These are phyloP conservation scores for Apamea epomidion DNA, from an alignment of 2,888 invertebrate genomes.

Conservation along the genomic window DNA sequence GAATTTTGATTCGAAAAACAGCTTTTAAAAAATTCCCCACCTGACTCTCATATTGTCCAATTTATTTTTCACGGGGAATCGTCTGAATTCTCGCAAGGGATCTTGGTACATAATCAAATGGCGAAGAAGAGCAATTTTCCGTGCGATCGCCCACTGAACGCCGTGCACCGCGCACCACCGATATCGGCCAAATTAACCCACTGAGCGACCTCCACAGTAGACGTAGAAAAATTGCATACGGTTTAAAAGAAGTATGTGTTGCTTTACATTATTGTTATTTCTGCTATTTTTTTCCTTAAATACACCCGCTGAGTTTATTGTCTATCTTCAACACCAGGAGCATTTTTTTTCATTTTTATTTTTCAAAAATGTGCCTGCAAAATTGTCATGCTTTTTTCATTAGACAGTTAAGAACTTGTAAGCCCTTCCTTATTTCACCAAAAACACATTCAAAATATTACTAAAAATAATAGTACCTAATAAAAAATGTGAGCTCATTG, in stretches of 20 bases:
- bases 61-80: slow-evolving; percentile 78
- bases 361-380: accelerated
- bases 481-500: slow-evolving; percentile 71
- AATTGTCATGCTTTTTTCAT: not conserved
- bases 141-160: slow-evolving; percentile 82
- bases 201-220: slow-evolving; percentile 75
- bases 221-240: slow-evolving; percentile 57
- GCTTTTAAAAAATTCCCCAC: slow-evolving; percentile 61
- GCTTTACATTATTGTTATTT: not conserved
- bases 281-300: not conserved
- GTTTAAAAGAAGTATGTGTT: slow-evolving; percentile 1
- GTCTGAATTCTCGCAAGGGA: slow-evolving; percentile 77
- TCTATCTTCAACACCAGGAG: not conserved
- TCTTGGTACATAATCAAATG: slow-evolving; percentile 87
- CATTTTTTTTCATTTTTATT: too few relatives aligned
- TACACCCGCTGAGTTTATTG: not conserved
- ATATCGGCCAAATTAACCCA: slow-evolving; percentile 87
- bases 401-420: not conserved
- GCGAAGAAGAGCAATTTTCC: slow-evolving; percentile 87
- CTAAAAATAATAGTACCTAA: not conserved
- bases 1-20: slow-evolving; percentile 57
- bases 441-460: not conserved
- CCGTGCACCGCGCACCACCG: slow-evolving; percentile 74
- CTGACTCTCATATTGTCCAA: slow-evolving; percentile 75
- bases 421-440: not conserved